Conservation (phyloP, 1,140 invertebrate genomes). For the Heterodera carotae region DNA sequence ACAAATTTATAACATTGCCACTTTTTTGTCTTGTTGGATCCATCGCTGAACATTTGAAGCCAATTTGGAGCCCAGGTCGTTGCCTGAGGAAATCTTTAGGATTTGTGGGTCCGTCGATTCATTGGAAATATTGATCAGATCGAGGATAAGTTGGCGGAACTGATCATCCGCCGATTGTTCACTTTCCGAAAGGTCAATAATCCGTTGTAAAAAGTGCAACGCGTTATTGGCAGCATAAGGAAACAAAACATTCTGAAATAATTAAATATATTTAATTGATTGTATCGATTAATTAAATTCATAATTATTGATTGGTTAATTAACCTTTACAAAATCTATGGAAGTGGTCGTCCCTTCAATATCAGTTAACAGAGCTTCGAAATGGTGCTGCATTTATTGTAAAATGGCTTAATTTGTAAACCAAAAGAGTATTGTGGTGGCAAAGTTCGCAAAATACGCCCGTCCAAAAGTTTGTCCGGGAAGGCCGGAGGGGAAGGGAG, state of each 20-base stretch:
- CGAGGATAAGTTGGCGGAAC: slow-evolving; percentile 5
- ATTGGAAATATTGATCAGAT: slow-evolving; percentile 23
- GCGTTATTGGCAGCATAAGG: slow-evolving; percentile 78
- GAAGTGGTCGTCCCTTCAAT: slow-evolving; percentile 82
- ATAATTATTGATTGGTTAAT: slow-evolving; percentile 1
- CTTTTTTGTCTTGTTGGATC: slow-evolving; percentile 56
- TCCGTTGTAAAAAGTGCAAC: slow-evolving; percentile 74
- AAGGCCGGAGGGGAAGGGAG: too few relatives aligned
- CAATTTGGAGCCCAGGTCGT: slow-evolving; percentile 30
- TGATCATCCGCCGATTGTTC: slow-evolving; percentile 30
- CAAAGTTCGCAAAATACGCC: too few relatives aligned
- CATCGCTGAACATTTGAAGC: slow-evolving; percentile 49
- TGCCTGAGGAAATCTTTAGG: neutral
- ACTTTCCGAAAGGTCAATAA: slow-evolving; percentile 67
- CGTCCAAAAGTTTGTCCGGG: too few relatives aligned
- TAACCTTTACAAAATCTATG: slow-evolving; percentile 73
- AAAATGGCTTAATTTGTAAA: neutral
- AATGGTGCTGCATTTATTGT: neutral
- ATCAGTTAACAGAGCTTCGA: slow-evolving; percentile 67
- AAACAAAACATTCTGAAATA: slow-evolving; percentile 75
- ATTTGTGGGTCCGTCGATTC: slow-evolving; percentile 9
- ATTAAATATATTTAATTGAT: slow-evolving; percentile 2
- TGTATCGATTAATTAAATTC: neutral
- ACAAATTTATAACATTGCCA: slow-evolving; percentile 16
- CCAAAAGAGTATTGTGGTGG: too few relatives aligned